phyloP scores from a whole-genome alignment of 2,888 invertebrate species.

The Amblyjoppa proteus region DNA sequence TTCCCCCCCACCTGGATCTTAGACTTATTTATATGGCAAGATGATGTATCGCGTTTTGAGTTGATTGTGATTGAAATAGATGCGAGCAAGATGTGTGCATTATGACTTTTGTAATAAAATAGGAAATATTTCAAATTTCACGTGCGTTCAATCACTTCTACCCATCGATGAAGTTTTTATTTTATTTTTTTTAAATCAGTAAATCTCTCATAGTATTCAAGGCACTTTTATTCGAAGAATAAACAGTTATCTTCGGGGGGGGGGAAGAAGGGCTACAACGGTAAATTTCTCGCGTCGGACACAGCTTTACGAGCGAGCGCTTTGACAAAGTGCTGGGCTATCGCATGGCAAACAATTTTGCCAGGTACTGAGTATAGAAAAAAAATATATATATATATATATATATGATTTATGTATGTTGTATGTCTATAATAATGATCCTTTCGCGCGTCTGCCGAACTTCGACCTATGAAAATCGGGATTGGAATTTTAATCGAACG shows the following conservation, averaged over 20 bases:
- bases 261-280: slow-evolving; percentile 73
- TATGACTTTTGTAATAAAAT: slow-evolving; percentile 76
- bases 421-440: slow-evolving; percentile 41
- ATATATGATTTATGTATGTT: slow-evolving; percentile 39
- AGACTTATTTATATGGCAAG: slow-evolving; percentile 79
- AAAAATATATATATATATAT: slow-evolving; percentile 47
- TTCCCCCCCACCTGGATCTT: slow-evolving; percentile 46
- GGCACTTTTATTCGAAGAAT: slow-evolving; percentile 82
- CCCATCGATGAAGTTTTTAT: background rate
- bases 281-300: slow-evolving; percentile 71
- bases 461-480: slow-evolving; percentile 56
- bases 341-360: slow-evolving; percentile 72
- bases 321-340: slow-evolving; percentile 63
- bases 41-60: slow-evolving; percentile 74
- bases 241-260: slow-evolving; percentile 73
- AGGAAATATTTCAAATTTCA: slow-evolving; percentile 62
- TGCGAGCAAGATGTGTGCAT: slow-evolving; percentile 72
- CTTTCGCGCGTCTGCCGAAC: slow-evolving; percentile 33
- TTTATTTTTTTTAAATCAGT: slow-evolving; percentile 26
- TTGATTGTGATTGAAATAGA: slow-evolving; percentile 73
- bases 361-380: slow-evolving; percentile 76
- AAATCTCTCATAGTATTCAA: slow-evolving; percentile 73
- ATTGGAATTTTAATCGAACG: slow-evolving; percentile 56
- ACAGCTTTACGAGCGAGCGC: slow-evolving; percentile 63
- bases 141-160: slow-evolving; percentile 22